Base-by-base conservation (phyloP, 2,888 invertebrate species). In the Ornithoptera priamus region DNA sequence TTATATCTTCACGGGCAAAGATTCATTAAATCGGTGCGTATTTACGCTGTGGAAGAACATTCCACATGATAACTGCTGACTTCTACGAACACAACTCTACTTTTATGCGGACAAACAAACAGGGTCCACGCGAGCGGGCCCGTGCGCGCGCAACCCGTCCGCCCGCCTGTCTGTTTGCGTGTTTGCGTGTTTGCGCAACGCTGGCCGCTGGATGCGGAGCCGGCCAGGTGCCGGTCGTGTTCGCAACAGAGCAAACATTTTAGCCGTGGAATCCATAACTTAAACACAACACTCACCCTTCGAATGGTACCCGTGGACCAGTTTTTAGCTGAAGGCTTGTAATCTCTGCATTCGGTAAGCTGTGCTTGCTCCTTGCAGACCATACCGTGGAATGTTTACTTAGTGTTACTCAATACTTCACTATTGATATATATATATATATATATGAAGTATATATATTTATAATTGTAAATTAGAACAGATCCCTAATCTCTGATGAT, bases 101-200 rank as follows among this genome's bases (percentile, higher is more conserved):
- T 64, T 69, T 17, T 46, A n/a, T 46, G 22, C 30, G 65, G 24
- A 22, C 22, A 68, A 68, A 68, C 53, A 68, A 64, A 39, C 64
- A 53, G 64, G 30, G 30, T 59, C 53, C 50, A 56, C 50, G 46
- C 36, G 22, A 22, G 22, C 65, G 57, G n/a, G 65, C 39, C 30
- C 58, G 60, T 53, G 39, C 30, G 59, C 46, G 53, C 63, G 61
- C 69, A 61, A 61, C 50, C 61, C 69, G 64, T 69, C 61, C 69
- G 64, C 60, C 20, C 56, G 22, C 39, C n/a, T 8, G 22, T 58
- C 30, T 36, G 68, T 50, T 46, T 78, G 79, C 80, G 78, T 36
- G 68, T 50, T 46, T 78, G 79, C 80, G 78, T 77, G 74, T 75
- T 75, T 79, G 80, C 78, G 70, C 73, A 72, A 71, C 70, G 24